These are phyloP conservation scores for Xylocopa sonorina DNA, from an alignment of 1,140 invertebrate species.

Conservation along the genomic window DNA sequence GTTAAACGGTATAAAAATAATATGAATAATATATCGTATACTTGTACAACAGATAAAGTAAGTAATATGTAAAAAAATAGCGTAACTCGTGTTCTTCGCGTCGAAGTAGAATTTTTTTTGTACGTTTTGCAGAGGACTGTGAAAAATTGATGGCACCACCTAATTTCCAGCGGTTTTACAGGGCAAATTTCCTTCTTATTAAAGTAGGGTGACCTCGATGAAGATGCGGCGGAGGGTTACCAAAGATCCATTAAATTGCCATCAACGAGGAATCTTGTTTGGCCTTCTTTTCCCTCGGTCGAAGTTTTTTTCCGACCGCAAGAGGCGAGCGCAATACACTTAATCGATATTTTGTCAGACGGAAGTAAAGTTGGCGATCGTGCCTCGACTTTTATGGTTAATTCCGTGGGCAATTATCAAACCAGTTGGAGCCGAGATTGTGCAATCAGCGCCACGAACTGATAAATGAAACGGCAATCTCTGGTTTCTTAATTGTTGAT, in stretches of 20 bases:
- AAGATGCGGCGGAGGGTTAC: neutral
- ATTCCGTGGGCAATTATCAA: conserved; percentile 9
- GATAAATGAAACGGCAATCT: conserved; percentile 2
- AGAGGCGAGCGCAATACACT: no score
- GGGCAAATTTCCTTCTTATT: neutral
- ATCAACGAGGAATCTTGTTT: neutral
- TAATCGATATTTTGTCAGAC: conserved; percentile 13
- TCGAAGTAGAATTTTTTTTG: no score
- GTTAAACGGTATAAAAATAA: no score
- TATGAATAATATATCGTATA: no score
- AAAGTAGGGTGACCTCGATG: neutral
- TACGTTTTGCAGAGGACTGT: neutral
- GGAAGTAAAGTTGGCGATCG: no score
- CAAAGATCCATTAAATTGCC: conserved; percentile 6
- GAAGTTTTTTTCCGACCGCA: neutral
- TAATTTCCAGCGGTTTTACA: neutral
- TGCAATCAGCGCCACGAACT: neutral
- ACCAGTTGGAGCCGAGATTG: neutral
- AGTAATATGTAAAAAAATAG: neutral
- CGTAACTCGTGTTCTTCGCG: no score
- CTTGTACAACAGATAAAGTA: no score
- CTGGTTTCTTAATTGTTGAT: conserved; percentile 18
- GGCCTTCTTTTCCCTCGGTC: neutral
- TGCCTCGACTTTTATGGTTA: neutral
- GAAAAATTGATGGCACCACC: neutral